Conservation (phyloP, 2,888 invertebrate species). For the Taenaris catops region DNA sequence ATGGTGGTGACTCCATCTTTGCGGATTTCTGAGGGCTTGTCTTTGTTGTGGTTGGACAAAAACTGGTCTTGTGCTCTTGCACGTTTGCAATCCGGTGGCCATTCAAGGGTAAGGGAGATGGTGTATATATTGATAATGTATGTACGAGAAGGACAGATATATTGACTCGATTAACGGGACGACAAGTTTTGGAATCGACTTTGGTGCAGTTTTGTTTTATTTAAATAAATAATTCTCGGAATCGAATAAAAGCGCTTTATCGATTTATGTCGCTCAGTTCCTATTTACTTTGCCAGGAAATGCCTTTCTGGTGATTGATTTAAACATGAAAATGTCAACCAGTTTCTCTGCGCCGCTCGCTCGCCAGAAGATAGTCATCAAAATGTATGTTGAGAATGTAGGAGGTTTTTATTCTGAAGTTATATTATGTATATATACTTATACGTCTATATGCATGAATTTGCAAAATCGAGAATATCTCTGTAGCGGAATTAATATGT, state of each 20-base stretch:
- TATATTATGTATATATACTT: not conserved
- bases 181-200: constrained; percentile 37
- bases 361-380: constrained; percentile 1
- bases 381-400: not conserved
- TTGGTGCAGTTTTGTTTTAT: constrained; percentile 40
- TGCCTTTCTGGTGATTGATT: constrained; percentile 21
- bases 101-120: constrained; percentile 61
- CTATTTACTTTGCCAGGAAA: constrained; percentile 27
- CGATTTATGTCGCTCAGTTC: constrained; percentile 33
- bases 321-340: constrained; percentile 7
- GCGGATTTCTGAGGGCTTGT: constrained; percentile 31
- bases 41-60: constrained; percentile 45
- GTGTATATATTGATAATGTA: constrained; percentile 23
- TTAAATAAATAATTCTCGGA: constrained; percentile 49
- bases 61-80: constrained; percentile 61
- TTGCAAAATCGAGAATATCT: too few species aligned
- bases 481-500: too few species aligned
- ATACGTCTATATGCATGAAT: too few species aligned
- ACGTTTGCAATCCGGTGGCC: constrained; percentile 56
- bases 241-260: constrained; percentile 32
- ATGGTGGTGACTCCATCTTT: constrained; percentile 29
- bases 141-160: constrained; percentile 37
- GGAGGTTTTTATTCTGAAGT: not conserved
- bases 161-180: constrained; percentile 57
- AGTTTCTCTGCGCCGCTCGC: constrained; percentile 3